Base-by-base conservation (phyloP, 2,888 invertebrate genomes). In the Pandemis heparana region DNA sequence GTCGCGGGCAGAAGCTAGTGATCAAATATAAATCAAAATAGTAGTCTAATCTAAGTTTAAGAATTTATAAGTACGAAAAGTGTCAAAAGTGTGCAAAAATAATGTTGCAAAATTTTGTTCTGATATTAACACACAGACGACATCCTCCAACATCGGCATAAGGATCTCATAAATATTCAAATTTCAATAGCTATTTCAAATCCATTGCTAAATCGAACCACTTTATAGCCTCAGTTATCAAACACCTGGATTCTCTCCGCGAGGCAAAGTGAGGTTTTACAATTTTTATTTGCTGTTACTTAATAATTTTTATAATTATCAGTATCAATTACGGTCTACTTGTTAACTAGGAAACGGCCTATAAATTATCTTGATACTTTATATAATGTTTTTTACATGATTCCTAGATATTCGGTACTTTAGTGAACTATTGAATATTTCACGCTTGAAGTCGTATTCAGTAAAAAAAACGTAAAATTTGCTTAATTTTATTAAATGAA, bases 131-230 rank as follows among this genome's bases (percentile, higher is more conserved):
- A 18, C 8, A 53, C 51, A 51, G 51, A 51, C 16, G 18, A 6
- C 18, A 3, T n/a, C 18, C 14, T 8, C 51, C 8, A 53, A 16
- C 51, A 18, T 9, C 16, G 2, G 46, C 18, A 53, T 18, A 59
- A 62, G 12, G 10, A 18, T 60, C 60, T 61, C 4, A 61, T 71
- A 12, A 53, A 71, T 71, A 71, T 66, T 61, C 66, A 71, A 41
- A 56, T 39, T 32, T 18, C 48, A 5, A 16, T 8, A 23, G 32
- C 66, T 43, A 23, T 65, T 70, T 60, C 18, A 41, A 51, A 23
- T 65, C 23, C 46, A n/a, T n/a, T n/a, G 48, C 48, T 48, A 51
- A 51, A 66, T 60, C 60, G 60, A 71, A 41, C 9, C n/a, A 16
- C 41, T 71, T 66, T 66, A 71, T 71, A 66, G 18, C 23, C 18